These are phyloP conservation scores for Pteromalus puparum DNA, from an alignment of 1,140 invertebrate genomes.

Conservation along the genomic window DNA sequence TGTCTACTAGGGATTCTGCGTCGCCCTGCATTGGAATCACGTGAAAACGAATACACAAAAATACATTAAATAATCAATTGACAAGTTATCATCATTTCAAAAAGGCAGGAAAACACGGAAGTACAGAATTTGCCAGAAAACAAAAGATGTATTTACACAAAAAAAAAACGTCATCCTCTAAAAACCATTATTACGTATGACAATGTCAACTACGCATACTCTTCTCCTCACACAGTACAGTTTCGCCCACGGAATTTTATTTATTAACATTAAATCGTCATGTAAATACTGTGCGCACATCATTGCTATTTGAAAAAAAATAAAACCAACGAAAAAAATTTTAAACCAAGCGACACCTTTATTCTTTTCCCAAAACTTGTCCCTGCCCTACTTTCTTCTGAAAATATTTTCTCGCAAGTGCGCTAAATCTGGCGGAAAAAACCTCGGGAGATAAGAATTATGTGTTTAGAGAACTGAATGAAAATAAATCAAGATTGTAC, in stretches of 20 bases:
- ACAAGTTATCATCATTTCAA: constrained; percentile 53
- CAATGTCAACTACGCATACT: constrained; percentile 14
- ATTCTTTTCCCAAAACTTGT: background rate
- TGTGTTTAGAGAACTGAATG: constrained; percentile 26
- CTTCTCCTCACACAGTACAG: constrained; percentile 55
- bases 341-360: constrained; percentile 53
- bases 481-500: constrained; percentile 61
- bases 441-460: background rate
- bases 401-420: background rate
- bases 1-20: constrained; percentile 67
- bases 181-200: constrained; percentile 44
- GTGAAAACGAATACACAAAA: constrained; percentile 55
- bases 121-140: constrained; percentile 60
- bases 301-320: constrained; percentile 64
- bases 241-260: constrained; percentile 62
- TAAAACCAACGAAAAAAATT: constrained; percentile 67
- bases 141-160: constrained; percentile 49
- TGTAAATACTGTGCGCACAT: constrained; percentile 63
- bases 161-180: constrained; percentile 45
- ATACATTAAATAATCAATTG: constrained; percentile 36
- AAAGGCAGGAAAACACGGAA: constrained; percentile 55
- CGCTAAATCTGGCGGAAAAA: background rate
- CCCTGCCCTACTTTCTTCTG: background rate
- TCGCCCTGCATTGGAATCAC: constrained; percentile 62
- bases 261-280: constrained; percentile 63